phyloP scores from a whole-genome alignment of 2,113 vertebrate genomes.

The Calidris pygmaea region DNA sequence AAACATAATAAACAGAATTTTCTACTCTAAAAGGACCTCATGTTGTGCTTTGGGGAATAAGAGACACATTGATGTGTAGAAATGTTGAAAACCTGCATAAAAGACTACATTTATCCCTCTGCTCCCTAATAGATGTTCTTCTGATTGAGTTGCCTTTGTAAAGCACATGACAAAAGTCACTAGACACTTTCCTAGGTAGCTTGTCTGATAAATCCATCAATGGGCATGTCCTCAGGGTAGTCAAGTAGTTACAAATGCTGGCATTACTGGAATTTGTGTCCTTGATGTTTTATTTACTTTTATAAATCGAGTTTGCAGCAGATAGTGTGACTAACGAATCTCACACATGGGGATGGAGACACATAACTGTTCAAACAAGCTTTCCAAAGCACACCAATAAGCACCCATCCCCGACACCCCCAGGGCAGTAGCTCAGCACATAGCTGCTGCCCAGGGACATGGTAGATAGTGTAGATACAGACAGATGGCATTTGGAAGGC shows the following conservation, averaged over 20 bases:
- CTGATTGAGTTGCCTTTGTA: neutral
- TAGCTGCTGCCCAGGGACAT: neutral
- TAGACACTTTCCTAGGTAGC: neutral
- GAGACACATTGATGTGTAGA: neutral
- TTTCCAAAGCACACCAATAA: neutral
- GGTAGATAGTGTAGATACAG: neutral
- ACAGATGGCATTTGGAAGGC: neutral
- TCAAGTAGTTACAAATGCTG: neutral
- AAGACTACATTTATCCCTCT: neutral
- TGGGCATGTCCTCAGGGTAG: neutral
- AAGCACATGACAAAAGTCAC: neutral
- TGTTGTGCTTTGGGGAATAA: neutral
- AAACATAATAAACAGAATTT: neutral
- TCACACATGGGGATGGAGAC: neutral
- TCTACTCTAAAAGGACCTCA: neutral
- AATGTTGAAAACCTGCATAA: neutral
- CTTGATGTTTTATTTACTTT: neutral
- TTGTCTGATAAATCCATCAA: neutral
- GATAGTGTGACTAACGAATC: neutral
- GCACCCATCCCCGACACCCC: neutral
- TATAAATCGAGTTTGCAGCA: neutral
- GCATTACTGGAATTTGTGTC: rapidly evolving
- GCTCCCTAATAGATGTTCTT: neutral
- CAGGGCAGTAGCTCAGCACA: neutral
- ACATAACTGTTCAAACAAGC: neutral